Evolutionary conservation across 2,797 vertebrate genomes (phyloP).

Genomic region (Lemur catta): DNA sequence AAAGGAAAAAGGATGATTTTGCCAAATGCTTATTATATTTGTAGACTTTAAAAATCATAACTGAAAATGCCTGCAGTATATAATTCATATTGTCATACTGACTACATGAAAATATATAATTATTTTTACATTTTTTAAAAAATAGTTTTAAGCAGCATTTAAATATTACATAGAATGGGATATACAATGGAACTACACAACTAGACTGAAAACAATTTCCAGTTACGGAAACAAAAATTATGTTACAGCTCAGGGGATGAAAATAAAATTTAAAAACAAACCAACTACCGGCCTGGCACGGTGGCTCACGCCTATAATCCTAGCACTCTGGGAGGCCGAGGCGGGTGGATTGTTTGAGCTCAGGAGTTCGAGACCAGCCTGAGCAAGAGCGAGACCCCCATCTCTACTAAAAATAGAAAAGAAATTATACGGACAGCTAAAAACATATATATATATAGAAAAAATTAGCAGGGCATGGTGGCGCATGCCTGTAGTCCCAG

Average conservation of each 20-base stretch:
- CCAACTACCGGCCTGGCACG: not conserved
- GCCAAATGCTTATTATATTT: not conserved
- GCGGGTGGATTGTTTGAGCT: no score
- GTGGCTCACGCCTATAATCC: no score
- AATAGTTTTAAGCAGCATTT: slow-evolving; percentile 22
- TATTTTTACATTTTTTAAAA: not conserved
- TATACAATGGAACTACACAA: not conserved
- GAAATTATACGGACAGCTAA: no score
- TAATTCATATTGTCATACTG: not conserved
- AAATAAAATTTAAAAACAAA: not conserved
- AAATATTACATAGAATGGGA: not conserved
- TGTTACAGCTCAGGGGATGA: not conserved
- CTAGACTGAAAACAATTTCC: not conserved
- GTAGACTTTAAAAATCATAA: not conserved
- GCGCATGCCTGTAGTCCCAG: no score
- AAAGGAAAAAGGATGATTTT: slow-evolving; percentile 14
- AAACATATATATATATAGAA: no score
- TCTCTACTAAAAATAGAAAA: no score
- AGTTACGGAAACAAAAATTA: not conserved
- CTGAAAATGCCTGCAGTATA: not conserved
- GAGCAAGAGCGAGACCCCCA: no score
- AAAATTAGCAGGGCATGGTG: no score
- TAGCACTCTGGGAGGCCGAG: no score
- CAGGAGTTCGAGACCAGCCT: no score
- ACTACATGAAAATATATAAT: not conserved